Conservation (phyloP, 2,113 vertebrate species). For the Antechinus flavipes region DNA sequence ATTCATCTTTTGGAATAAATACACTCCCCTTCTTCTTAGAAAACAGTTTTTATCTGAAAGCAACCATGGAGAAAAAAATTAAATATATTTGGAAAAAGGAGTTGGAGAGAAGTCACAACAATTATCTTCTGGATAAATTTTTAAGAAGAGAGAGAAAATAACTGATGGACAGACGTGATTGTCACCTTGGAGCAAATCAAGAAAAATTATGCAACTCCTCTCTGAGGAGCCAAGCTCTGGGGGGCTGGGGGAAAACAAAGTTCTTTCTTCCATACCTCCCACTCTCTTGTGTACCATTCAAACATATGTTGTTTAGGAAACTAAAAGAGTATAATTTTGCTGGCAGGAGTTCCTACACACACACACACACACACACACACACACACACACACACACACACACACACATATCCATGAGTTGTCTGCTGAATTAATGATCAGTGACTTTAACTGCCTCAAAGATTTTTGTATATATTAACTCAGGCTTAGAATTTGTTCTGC, state of each 20-base stretch:
- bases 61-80: not conserved
- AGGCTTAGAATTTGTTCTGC: not conserved
- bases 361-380: not conserved
- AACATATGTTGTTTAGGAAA: conserved; percentile 3
- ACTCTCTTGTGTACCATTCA: not conserved
- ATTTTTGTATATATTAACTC: not conserved
- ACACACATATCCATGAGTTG: not conserved
- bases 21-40: not conserved
- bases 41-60: not conserved
- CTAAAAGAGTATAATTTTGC: not conserved
- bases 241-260: not conserved
- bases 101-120: not conserved
- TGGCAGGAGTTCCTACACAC: not conserved
- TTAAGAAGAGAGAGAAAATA: too few species aligned
- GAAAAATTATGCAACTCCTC: not conserved
- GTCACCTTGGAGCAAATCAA: not conserved
- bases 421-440: not conserved
- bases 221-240: not conserved
- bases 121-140: not conserved
- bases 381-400: not conserved
- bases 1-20: not conserved
- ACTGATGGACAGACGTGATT: not conserved
- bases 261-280: not conserved
- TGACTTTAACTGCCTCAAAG: not conserved
- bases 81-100: not conserved